These are phyloP conservation scores for Melitaea cinxia DNA, from an alignment of 1,140 invertebrate species.

Conservation along the genomic window DNA sequence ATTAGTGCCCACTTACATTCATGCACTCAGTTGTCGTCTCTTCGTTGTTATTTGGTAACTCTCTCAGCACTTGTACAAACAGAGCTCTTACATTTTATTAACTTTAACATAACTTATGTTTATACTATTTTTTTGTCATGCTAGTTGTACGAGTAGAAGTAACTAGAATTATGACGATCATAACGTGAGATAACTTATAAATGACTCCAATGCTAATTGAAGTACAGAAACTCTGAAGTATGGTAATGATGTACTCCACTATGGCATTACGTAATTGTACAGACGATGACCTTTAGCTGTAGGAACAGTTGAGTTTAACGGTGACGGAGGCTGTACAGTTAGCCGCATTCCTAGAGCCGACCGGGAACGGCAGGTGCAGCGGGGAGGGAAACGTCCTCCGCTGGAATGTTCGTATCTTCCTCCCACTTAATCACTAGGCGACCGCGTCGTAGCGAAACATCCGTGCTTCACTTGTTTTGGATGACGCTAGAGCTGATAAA, in stretches of 20 bases:
- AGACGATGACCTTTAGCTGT: constrained; percentile 57
- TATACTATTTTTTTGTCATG: not conserved
- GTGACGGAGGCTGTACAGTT: constrained; percentile 76
- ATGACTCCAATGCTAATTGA: not conserved
- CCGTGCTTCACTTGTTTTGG: constrained; percentile 1
- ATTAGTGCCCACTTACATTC: constrained; percentile 41
- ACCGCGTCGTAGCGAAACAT: constrained; percentile 2
- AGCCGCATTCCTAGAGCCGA: constrained; percentile 71
- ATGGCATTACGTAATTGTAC: constrained; percentile 30
- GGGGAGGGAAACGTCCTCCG: constrained; percentile 47
- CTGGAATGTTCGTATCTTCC: constrained; percentile 56
- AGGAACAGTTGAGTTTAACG: constrained; percentile 72
- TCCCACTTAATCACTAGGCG: constrained; percentile 20
- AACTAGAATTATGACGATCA: not conserved
- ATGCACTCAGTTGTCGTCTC: constrained; percentile 18
- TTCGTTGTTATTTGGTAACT: not conserved
- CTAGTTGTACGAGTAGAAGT: not conserved
- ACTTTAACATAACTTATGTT: not conserved
- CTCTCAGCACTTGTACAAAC: not conserved
- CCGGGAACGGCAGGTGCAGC: constrained; percentile 62
- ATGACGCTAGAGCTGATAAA: not conserved
- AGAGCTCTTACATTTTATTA: not conserved
- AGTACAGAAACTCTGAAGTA: constrained; percentile 20
- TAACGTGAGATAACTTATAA: not conserved
- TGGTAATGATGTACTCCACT: constrained; percentile 39